Base-by-base conservation (phyloP, 2,797 vertebrate genomes). In the Acanthurus tractus region DNA sequence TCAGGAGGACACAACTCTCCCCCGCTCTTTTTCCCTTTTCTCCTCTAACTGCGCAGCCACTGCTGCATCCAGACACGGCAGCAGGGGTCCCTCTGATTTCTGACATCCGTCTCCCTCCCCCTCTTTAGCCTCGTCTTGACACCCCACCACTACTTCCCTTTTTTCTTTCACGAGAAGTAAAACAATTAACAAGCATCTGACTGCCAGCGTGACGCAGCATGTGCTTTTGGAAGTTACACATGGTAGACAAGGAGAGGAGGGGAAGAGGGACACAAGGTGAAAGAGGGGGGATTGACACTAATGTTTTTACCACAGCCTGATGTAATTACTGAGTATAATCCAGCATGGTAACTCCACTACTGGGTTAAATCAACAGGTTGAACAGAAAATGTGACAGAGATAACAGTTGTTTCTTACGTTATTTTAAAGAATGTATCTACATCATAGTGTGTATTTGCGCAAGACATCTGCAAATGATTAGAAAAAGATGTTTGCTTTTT, bases 61-160 rank as follows among this genome's bases (percentile, higher is more conserved):
- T 83, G 85, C 91, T 91, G 85, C 89, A 93, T 91, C 82, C 84
- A 89, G 81, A 89, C 77, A 89, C 66, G 76, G 77, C 86, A 88
- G 83, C 81, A 70, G 89, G 88, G 88, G 82, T 89, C 74, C 84
- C 77, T 85, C 77, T 84, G 75, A 82, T 90, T 84, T 88, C 90
- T 82, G 83, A 83, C 52, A 83, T 83, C 74, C 0, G 0, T 80
- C 67, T 79, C 70, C 74, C 62, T 76, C 55, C 65, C 70, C 20
- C 74, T n/a, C 77, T 63, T 42, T 48, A 77, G 64, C 67, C 54
- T 67, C 70, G 59, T 8, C 63, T 70, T 20, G 1, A 68, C 63
- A 61, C 68, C 70, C 70, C 54, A 18, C 18, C 72, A 63, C 50
- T 38, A 49, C 63, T 65, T 44, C 20, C 49, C 25, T 20, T 67